These are phyloP conservation scores for Lycaena phlaeas DNA, from an alignment of 2,888 invertebrate species.

Conservation along the genomic window DNA sequence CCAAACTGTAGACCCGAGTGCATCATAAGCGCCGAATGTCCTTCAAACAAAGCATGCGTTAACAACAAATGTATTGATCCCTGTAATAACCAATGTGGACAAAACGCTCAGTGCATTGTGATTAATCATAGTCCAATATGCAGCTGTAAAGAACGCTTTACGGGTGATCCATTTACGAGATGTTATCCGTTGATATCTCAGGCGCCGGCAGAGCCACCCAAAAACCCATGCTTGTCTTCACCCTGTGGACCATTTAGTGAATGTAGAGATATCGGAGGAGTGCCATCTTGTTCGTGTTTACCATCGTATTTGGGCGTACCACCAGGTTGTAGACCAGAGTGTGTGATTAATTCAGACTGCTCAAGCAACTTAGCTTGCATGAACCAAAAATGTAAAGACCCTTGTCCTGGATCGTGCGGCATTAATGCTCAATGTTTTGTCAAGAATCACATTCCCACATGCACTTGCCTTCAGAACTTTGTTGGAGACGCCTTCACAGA, in stretches of 20 bases:
- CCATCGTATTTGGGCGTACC: constrained; percentile 79
- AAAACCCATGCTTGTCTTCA: constrained; percentile 75
- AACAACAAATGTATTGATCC: constrained; percentile 81
- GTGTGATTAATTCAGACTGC: constrained; percentile 83
- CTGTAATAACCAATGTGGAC: constrained; percentile 81
- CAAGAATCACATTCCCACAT: constrained; percentile 82
- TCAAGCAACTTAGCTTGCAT: constrained; percentile 83
- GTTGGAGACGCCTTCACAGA: constrained; percentile 82
- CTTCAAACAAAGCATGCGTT: constrained; percentile 77
- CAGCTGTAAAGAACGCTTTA: constrained; percentile 73
- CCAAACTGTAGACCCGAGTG: constrained; percentile 83
- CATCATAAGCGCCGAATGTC: constrained; percentile 80
- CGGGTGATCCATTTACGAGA: constrained; percentile 78
- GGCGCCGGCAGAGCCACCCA: constrained; percentile 29
- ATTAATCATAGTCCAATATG: constrained; percentile 82
- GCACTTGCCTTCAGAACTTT: constrained; percentile 79
- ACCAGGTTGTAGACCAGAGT: constrained; percentile 80
- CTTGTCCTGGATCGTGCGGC: constrained; percentile 87
- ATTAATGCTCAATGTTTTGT: constrained; percentile 76
- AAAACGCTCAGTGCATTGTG: constrained; percentile 80
- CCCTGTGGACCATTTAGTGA: constrained; percentile 80
- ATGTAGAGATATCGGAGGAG: constrained; percentile 73
- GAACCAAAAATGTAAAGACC: constrained; percentile 82
- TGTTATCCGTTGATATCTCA: constrained; percentile 52
- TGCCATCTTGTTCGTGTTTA: constrained; percentile 78